Base-by-base conservation (phyloP, 2,113 vertebrate species). In the Entomyzon cyanotis region DNA sequence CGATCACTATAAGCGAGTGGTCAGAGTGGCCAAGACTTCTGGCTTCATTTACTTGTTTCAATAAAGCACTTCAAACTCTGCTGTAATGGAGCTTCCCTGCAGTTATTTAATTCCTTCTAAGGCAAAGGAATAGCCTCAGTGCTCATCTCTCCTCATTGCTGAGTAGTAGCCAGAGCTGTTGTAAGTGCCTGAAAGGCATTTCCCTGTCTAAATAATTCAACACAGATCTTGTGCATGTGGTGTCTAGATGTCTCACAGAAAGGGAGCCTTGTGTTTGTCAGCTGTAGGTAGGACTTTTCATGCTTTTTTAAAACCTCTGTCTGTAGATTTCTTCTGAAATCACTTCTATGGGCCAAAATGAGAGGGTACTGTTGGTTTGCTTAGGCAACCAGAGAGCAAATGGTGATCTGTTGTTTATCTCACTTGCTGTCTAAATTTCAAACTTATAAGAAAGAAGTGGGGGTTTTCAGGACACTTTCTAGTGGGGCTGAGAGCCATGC, bases 151-250 rank as follows among this genome's bases (percentile, higher is more conserved):
- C 53, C 41, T 88, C 77, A 6, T 11, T 70, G 31, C 49, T 68
- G 68, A 95, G 91, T 55, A 95, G 73, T 89, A 81, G 55, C 56
- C 59, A 94, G 68, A 87, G 75, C 65, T 95, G 41, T 87, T 88
- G 42, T 19, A 75, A 89, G 22, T 37, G 15, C 46, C 74, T 81
- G 80, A 96, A 96, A 90, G 64, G 47, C 78, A 81, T 89, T 93
- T 95, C 58, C 33, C 42, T 14, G 0, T 44, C 56, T 93, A 93
- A 94, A 93, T 92, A 89, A 92, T 93, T 96, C 79, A 96, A 79
- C 39, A 53, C 17, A 69, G 25, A 21, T 73, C 35, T 87, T n/a
- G 16, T 37, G 27, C 12, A 12, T 17, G 42, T 49, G 16, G 11
- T 71, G 15, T 53, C 37, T 68, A 31, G 33, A 46, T 27, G 71